These are phyloP conservation scores for Unio delphinus DNA, from an alignment of 2,888 invertebrate genomes.

Conservation along the genomic window DNA sequence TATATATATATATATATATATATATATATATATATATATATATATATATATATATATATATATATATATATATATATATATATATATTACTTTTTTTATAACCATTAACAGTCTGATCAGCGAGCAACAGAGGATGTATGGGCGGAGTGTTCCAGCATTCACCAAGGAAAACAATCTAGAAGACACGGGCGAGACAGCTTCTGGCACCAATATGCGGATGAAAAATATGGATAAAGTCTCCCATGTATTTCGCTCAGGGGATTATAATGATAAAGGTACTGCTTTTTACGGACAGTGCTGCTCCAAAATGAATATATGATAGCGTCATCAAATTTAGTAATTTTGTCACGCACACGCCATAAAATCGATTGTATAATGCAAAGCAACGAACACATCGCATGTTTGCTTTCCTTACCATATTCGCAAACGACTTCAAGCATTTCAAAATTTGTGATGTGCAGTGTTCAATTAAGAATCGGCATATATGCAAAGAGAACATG, in stretches of 20 bases:
- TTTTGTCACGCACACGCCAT: too few relatives aligned
- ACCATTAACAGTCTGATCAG: conserved; percentile 39
- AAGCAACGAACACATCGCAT: too few relatives aligned
- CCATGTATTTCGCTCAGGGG: conserved; percentile 56
- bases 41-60: too few relatives aligned
- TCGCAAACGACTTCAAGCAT: too few relatives aligned
- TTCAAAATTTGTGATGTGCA: background rate
- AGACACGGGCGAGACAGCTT: conserved; percentile 8
- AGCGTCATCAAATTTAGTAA: too few relatives aligned
- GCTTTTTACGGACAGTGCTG: background rate
- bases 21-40: too few relatives aligned
- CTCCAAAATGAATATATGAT: too few relatives aligned
- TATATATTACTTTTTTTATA: too few relatives aligned
- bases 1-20: too few relatives aligned
- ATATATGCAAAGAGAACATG: background rate
- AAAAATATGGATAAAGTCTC: conserved; percentile 48
- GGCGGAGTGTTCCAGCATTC: conserved; percentile 35
- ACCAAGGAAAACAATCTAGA: conserved; percentile 15
- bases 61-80: too few relatives aligned
- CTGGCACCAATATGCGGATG: conserved; percentile 38
- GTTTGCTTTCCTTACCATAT: too few relatives aligned
- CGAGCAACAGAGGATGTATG: conserved; percentile 52
- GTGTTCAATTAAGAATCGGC: background rate
- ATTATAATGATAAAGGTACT: conserved; percentile 55
- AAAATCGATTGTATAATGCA: too few relatives aligned